Conservation (phyloP, 2,888 invertebrate genomes). For the Patella depressa region DNA sequence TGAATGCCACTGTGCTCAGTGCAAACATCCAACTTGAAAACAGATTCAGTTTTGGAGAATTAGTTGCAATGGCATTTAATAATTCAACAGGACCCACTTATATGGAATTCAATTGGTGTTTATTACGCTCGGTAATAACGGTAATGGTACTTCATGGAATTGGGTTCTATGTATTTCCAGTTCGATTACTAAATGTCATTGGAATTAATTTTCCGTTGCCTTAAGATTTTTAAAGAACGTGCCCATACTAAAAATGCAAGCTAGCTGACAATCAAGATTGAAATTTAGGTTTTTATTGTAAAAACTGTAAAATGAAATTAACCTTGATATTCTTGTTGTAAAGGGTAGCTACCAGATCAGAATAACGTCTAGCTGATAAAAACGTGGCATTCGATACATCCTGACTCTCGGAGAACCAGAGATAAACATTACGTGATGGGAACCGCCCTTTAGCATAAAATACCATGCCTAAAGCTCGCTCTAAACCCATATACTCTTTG, state of each 20-base stretch:
- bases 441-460: conserved; percentile 57
- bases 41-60: too few species aligned
- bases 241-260: neutral
- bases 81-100: too few species aligned
- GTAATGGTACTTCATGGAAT: too few species aligned
- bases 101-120: too few species aligned
- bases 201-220: too few species aligned
- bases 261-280: neutral
- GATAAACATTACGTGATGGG: conserved; percentile 48
- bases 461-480: conserved; percentile 52
- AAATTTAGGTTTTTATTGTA: neutral
- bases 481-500: conserved; percentile 56
- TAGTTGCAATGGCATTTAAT: too few species aligned
- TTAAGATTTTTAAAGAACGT: too few species aligned
- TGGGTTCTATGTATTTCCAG: too few species aligned
- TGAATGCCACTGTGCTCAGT: too few species aligned
- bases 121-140: too few species aligned
- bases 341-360: conserved; percentile 47
- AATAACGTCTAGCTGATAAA: conserved; percentile 52
- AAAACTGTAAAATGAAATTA: neutral
- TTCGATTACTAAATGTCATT: too few species aligned
- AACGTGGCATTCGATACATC: conserved; percentile 56
- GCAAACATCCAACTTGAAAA: too few species aligned
- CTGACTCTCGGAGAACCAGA: conserved; percentile 56
- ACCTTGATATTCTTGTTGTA: conserved; percentile 39